These are phyloP conservation scores for Plusia festucae DNA, from an alignment of 2,888 invertebrate species.

Conservation along the genomic window DNA sequence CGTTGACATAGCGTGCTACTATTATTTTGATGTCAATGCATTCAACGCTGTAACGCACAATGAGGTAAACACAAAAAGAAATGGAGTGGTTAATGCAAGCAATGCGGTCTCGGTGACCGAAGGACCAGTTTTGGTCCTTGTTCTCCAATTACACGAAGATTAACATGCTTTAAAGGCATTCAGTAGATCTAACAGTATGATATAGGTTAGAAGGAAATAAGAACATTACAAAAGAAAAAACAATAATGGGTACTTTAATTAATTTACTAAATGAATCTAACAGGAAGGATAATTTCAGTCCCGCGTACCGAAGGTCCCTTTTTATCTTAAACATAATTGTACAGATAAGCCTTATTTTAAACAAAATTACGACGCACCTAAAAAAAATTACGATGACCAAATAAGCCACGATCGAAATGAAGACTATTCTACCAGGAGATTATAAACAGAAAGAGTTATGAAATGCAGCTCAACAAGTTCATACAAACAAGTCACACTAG, in stretches of 20 bases:
- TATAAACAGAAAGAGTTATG: conserved; percentile 20
- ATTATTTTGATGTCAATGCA: conserved; percentile 44
- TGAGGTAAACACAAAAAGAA: conserved; percentile 19
- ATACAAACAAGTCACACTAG: conserved; percentile 17
- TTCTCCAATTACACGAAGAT: neutral
- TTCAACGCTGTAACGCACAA: conserved; percentile 32
- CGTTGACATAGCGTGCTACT: conserved; percentile 8
- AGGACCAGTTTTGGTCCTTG: conserved; percentile 12
- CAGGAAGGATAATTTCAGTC: conserved; percentile 10
- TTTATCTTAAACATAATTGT: neutral
- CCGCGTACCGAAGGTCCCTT: neutral
- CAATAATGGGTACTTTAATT: neutral
- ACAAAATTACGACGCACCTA: neutral
- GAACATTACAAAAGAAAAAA: neutral
- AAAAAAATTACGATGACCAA: no score
- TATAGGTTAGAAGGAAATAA: neutral
- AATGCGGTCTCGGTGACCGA: neutral
- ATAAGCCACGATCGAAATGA: neutral
- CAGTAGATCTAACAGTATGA: neutral
- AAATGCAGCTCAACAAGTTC: conserved; percentile 13
- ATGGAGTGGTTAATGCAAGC: conserved; percentile 13
- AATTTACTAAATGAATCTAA: neutral
- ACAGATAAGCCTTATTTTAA: neutral
- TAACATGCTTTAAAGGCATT: neutral
- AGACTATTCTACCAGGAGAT: conserved; percentile 23